Conservation (phyloP, 2,888 invertebrate species). For the Asteroscopus sphinx region DNA sequence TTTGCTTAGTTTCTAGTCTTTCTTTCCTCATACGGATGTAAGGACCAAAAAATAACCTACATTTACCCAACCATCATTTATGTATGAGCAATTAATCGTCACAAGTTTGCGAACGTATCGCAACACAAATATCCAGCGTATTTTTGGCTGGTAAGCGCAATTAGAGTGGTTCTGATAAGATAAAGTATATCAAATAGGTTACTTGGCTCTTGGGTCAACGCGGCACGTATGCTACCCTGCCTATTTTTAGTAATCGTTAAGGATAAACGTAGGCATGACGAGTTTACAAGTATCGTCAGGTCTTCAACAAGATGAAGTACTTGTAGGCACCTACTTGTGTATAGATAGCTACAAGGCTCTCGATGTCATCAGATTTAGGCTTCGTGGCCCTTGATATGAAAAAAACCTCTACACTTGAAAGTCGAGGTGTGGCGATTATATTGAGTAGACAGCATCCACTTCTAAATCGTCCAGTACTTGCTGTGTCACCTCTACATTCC, state of each 20-base stretch:
- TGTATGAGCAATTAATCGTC: slow-evolving; percentile 9
- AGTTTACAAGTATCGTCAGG: slow-evolving; percentile 12
- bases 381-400: not conserved
- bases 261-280: slow-evolving; percentile 22
- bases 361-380: not conserved
- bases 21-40: slow-evolving; percentile 5
- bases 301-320: slow-evolving; percentile 1
- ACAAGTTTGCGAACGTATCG: slow-evolving; percentile 7
- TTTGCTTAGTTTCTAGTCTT: not conserved
- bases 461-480: not conserved
- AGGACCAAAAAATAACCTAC: slow-evolving; percentile 16
- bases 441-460: not conserved
- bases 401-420: not conserved
- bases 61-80: slow-evolving; percentile 1
- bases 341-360: not conserved
- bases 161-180: slow-evolving; percentile 44
- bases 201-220: slow-evolving; percentile 45
- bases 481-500: no score
- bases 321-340: not conserved
- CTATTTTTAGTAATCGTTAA: slow-evolving; percentile 29
- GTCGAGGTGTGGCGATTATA: not conserved
- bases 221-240: slow-evolving; percentile 16
- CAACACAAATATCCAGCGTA: slow-evolving; percentile 23
- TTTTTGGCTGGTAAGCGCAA: slow-evolving; percentile 43
- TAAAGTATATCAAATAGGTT: slow-evolving; percentile 50